These are phyloP conservation scores for Pteromalus puparum DNA, from an alignment of 1,140 invertebrate species.

Conservation along the genomic window DNA sequence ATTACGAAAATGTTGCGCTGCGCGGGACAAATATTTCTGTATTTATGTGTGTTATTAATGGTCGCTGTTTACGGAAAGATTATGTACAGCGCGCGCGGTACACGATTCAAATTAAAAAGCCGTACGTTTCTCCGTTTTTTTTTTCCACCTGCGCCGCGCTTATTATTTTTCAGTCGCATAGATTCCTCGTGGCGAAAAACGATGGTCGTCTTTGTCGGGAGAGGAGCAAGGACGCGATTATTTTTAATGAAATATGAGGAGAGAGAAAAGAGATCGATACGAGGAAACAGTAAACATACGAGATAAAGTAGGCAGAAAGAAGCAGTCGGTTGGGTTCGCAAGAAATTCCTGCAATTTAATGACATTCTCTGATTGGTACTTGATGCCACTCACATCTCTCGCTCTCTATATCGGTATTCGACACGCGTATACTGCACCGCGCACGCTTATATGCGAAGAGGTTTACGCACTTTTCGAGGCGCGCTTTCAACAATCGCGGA, in stretches of 20 bases:
- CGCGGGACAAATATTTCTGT: slow-evolving; percentile 49
- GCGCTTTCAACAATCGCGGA: not conserved
- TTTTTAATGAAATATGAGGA: slow-evolving; percentile 41
- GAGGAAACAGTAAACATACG: not conserved
- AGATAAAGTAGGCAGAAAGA: slow-evolving; percentile 9
- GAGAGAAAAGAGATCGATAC: slow-evolving; percentile 26
- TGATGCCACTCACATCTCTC: slow-evolving; percentile 40
- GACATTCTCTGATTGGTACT: slow-evolving; percentile 47
- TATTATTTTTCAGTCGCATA: not conserved
- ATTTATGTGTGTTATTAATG: slow-evolving; percentile 51
- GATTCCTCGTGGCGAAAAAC: not conserved
- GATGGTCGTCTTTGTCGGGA: not conserved
- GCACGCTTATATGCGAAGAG: slow-evolving; percentile 41
- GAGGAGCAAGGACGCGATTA: not conserved
- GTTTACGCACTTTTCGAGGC: slow-evolving; percentile 10
- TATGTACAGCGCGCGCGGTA: not conserved
- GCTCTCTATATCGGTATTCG: slow-evolving; percentile 27
- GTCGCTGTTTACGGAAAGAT: slow-evolving; percentile 19
- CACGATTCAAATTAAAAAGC: slow-evolving; percentile 28
- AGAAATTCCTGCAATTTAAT: slow-evolving; percentile 51
- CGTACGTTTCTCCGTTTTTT: not conserved
- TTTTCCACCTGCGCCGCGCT: not conserved
- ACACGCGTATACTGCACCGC: not conserved
- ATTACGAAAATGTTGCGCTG: slow-evolving; percentile 25
- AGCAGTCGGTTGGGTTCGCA: slow-evolving; percentile 33